Base-by-base conservation (phyloP, 2,113 vertebrate genomes). In the Zootoca vivipara region DNA sequence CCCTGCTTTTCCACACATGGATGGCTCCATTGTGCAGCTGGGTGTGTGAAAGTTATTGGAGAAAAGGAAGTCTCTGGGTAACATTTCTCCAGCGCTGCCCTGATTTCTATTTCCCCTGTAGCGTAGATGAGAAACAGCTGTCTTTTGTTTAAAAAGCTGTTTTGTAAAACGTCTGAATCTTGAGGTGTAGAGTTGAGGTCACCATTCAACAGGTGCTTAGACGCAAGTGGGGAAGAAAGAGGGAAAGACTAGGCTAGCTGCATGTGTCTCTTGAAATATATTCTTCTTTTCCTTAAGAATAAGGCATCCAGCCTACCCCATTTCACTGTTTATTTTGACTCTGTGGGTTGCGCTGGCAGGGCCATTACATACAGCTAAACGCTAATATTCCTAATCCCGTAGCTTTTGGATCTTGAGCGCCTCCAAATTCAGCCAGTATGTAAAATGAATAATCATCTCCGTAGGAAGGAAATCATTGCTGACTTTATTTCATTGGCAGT, bases 191-290 rank as follows among this genome's bases (percentile, higher is more conserved):
- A 93, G 92, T 95, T 96, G 94, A 97, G 96, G 96, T 97, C 95
- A 96, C 91, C 87, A 90, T 91, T 93, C 93, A 96, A 97, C 97
- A 98, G 97, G 97, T 98, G 97, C 94, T 95, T 78, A 78, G 78
- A 92, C 94, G 94, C 93, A 95, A 95, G 92, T 91, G 91, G 82
- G 85, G 24, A n/a, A 90, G 94, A 95, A 91, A 85, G 89, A 69
- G 64, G 87, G 85, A 4, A 46, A 89, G 89, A 86, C 62, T 82
- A 18, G 89, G 86, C 69, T n/a, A 28, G 89, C 86, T 79, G 85
- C 28, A 65, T 75, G 81, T 38, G 83, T 78, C 87, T 91, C 92
- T 90, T 87, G 83, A 82, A 77, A 89, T 85, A 89, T n/a, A 62
- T 83, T 90, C 93, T 87, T 52, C 89, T 89, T 38, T 83, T 58